Percentiles rank a stretch among this genome's conserved stretches.
These are phyloP conservation scores for Pituophis catenifer DNA, from an alignment of 2,113 vertebrate genomes.

Conservation along the genomic window DNA sequence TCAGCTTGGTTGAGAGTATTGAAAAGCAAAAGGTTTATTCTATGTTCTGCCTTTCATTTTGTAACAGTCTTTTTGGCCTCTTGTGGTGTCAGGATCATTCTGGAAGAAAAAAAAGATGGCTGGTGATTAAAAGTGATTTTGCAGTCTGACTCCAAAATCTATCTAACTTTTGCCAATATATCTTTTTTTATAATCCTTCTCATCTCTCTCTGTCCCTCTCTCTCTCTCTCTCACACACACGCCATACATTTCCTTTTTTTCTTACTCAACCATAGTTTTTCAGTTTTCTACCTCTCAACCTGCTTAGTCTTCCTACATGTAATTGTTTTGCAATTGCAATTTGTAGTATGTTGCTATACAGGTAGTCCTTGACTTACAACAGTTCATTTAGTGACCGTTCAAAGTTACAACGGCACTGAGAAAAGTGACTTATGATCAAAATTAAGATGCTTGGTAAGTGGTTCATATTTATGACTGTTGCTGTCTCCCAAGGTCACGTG, in stretches of 20 bases:
- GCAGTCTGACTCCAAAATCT: background rate
- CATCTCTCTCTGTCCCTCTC: background rate
- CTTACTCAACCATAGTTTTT: background rate
- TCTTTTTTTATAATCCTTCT: background rate
- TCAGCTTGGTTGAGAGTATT: background rate
- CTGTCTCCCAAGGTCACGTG: background rate
- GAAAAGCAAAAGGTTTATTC: background rate
- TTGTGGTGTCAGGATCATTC: background rate
- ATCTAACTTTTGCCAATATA: background rate
- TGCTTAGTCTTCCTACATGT: background rate
- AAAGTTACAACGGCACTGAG: background rate
- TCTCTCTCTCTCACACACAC: accelerated
- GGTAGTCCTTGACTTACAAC: background rate
- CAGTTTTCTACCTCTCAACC: background rate
- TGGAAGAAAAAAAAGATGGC: background rate
- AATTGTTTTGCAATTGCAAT: background rate
- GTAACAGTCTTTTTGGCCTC: background rate
- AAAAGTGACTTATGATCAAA: background rate
- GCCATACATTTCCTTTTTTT: background rate
- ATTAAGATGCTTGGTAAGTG: background rate
- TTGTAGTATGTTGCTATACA: background rate
- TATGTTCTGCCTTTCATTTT: background rate
- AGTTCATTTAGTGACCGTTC: background rate
- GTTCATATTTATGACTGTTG: background rate
- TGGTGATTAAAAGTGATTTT: background rate